Evolutionary conservation across 2,797 vertebrate genomes (phyloP).

Genomic region (Apodemus agrarius): DNA sequence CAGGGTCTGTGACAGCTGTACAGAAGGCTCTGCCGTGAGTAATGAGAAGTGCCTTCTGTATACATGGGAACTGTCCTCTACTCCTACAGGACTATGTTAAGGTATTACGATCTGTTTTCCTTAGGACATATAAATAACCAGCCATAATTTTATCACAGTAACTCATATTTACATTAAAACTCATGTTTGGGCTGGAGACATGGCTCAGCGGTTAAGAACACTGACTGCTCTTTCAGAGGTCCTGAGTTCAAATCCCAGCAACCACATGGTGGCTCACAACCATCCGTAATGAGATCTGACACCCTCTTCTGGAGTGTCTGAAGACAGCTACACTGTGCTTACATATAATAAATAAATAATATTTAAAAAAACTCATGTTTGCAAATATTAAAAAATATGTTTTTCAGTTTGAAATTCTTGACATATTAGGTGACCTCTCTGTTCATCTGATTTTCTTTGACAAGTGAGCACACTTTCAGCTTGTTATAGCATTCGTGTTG

Average conservation of each 20-base stretch:
- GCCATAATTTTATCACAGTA: background rate
- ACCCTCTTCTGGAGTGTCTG: too few relatives aligned
- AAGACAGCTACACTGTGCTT: too few relatives aligned
- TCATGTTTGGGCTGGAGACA: too few relatives aligned
- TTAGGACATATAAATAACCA: conserved; percentile 15
- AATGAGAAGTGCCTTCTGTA: background rate
- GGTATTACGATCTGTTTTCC: conserved; percentile 8
- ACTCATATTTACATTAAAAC: background rate
- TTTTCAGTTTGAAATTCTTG: conserved; percentile 45
- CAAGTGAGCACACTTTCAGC: background rate
- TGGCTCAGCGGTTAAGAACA: too few relatives aligned
- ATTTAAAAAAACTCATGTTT: conserved; percentile 55
- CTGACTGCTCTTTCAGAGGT: too few relatives aligned
- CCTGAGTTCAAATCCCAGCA: too few relatives aligned
- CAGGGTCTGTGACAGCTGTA: background rate
- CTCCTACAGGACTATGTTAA: conserved; percentile 1
- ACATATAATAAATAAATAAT: too few relatives aligned
- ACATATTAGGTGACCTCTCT: background rate
- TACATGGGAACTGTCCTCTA: background rate
- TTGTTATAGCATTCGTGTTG: background rate
- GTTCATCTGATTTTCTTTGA: background rate
- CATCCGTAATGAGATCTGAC: too few relatives aligned
- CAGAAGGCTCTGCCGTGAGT: background rate
- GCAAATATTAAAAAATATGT: background rate
- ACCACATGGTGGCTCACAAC: too few relatives aligned